Base-by-base conservation (phyloP, 2,888 invertebrate species). In the Machimus atricapillus region DNA sequence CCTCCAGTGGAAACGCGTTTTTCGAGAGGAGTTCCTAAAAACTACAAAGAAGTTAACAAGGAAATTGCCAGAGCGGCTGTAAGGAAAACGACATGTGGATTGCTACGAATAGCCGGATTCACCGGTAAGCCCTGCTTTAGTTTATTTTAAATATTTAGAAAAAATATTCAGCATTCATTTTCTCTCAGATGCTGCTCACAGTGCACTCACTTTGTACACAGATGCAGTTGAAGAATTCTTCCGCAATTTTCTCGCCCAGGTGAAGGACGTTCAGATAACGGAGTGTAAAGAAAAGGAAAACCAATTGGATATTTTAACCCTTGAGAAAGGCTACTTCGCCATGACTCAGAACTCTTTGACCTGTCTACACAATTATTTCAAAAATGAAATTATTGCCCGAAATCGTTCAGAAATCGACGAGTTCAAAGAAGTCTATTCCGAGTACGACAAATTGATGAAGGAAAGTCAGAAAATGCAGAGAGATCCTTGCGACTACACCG, bases 361-460 rank as follows among this genome's bases (percentile, higher is more conserved):
- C 0, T 91, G 91, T 73, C 90, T 92, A 34, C 92, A 92, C 86
- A 92, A 92, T 88, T 92, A 92, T 79, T 92, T 91, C 87, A 92
- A 92, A 87, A 91, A 92, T 87, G 91, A 91, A 86, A 89, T 92
- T 16, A 91, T 92, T 16, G 89, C 91, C 2, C 90, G 91, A 16
- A 92, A 92, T 89, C 90, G 91, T 0, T 89, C 88, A 2, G 92
- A 92, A 88, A 92, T 92, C 4, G 89, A 89, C 0, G 91, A 92
- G 88, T 92, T 92, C 87, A 91, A 91, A 37, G 91, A 91, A 12
- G 91, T 91, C 5, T 90, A 91, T 14, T 91, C 91, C 82, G 92
- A 92, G 78, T 92, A 92, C 87, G 91, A 92, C 46, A 91, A 92
- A 87, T 89, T 92, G 5, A 92, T 92, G 91, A 92, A 92, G 88